Base-by-base conservation (phyloP, 2,113 vertebrate genomes). In the Anoplopoma fimbria region DNA sequence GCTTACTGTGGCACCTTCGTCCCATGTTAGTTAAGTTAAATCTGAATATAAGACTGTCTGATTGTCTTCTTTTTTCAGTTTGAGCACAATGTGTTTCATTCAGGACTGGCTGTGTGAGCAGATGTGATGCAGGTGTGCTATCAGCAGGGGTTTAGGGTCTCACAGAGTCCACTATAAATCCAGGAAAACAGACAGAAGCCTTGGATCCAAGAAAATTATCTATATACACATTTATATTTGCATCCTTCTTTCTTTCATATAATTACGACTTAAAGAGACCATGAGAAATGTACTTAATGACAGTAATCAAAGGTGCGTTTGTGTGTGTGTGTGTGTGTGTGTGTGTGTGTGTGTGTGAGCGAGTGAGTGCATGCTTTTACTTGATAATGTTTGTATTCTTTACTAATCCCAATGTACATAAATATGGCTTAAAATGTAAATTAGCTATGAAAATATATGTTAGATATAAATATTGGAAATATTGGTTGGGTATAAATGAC, bases 261-360 rank as follows among this genome's bases (percentile, higher is more conserved):
- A 85, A 91, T 87, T 65, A 84, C 45, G 49, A 62, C 21, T 67
- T 25, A 49, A 34, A 67, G 27, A 36, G 36, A 49, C 25, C 45
- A 38, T 76, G 82, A 89, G 71, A 93, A 90, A 87, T 75, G 70
- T 13, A 53, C 57, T 74, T 71, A 67, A 87, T 79, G 78, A 90
- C 75, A 88, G 78, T 89, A 90, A 92, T 90, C 88, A 85, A 72
- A 68, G 69, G 21, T 55, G 42, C 1, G 60, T 62, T 34, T 77
- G n/a, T 58, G 64, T 67, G 15, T 72, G 38, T 87, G 75, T 61
- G 45, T 58, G 14, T 74, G 51, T n/a, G 53, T 71, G 17, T 60
- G 33, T 65, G 69, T n/a, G 53, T n/a, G n/a, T n/a, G 53, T 71
- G 17, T 60, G 33, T 65, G 69, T n/a, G 53, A 17, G 36, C 68